These are phyloP conservation scores for Aplysia californica DNA, from an alignment of 1,140 invertebrate species.

Conservation along the genomic window DNA sequence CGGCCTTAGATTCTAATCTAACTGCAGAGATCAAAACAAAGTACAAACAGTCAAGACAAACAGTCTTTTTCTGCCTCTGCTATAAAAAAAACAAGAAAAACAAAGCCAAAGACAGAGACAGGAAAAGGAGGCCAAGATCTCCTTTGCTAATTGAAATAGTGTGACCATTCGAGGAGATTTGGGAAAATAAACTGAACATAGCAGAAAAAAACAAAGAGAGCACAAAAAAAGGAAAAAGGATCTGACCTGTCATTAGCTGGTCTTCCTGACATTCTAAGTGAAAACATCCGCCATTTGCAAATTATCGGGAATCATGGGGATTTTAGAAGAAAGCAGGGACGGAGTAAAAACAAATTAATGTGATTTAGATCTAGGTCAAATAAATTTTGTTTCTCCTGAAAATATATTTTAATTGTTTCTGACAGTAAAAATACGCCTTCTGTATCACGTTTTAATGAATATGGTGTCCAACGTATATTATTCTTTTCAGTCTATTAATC, in stretches of 20 bases:
- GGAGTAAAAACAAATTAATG: not conserved
- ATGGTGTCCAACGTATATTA: not conserved
- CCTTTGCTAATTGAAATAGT: not conserved
- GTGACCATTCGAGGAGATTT: not conserved
- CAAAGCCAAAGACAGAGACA: too few relatives aligned
- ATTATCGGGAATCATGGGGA: not conserved
- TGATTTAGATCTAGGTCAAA: not conserved
- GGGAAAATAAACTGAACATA: not conserved
- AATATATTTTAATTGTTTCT: not conserved
- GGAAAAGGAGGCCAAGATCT: not conserved
- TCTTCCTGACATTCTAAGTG: slow-evolving; percentile 43
- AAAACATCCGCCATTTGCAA: slow-evolving; percentile 40
- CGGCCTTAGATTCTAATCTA: too few relatives aligned
- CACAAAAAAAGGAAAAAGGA: too few relatives aligned
- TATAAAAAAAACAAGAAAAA: too few relatives aligned
- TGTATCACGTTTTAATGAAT: not conserved
- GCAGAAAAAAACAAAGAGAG: too few relatives aligned
- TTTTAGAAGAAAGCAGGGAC: not conserved
- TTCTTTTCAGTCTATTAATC: slow-evolving; percentile 16
- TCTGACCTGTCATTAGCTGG: slow-evolving; percentile 51
- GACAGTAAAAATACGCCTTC: not conserved
- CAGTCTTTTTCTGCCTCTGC: not conserved
- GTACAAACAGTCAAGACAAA: slow-evolving; percentile 1
- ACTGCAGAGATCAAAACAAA: too few relatives aligned
- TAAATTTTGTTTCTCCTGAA: not conserved